phyloP scores from a whole-genome alignment of 2,888 invertebrate species.

The Sarcophaga caerulescens region DNA sequence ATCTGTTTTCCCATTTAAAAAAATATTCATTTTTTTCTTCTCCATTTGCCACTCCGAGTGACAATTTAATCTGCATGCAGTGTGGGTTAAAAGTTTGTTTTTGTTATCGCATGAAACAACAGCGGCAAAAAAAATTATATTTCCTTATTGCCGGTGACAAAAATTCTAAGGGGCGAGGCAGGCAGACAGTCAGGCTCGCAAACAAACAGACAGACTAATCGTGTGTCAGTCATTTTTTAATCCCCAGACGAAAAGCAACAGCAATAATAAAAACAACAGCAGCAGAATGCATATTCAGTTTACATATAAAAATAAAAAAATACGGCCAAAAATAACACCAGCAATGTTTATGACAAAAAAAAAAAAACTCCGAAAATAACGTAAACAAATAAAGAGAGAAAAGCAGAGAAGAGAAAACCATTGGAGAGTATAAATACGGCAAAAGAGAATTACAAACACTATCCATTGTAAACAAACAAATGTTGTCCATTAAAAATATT shows the following conservation, averaged over 20 bases:
- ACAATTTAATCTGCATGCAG: conserved; percentile 53
- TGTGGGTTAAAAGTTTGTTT: conserved; percentile 29
- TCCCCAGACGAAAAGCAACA: conserved; percentile 13
- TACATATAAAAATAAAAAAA: neutral
- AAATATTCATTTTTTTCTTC: neutral
- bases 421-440: conserved; percentile 10
- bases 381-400: conserved; percentile 25
- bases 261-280: neutral
- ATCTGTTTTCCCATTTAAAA: neutral
- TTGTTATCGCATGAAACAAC: neutral
- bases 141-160: conserved; percentile 53
- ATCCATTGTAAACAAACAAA: conserved; percentile 64
- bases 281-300: neutral
- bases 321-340: neutral
- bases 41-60: conserved; percentile 1
- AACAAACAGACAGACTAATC: conserved; percentile 22
- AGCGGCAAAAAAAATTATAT: conserved; percentile 13
- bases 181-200: conserved; percentile 4
- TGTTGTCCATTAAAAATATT: conserved; percentile 67
- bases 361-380: neutral
- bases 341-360: conserved; percentile 13
- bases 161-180: conserved; percentile 12
- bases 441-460: conserved; percentile 17
- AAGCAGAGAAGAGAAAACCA: conserved; percentile 10
- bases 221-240: conserved; percentile 40